phyloP scores from a whole-genome alignment of 2,888 invertebrate species.

The Dicyrtomina minuta region DNA sequence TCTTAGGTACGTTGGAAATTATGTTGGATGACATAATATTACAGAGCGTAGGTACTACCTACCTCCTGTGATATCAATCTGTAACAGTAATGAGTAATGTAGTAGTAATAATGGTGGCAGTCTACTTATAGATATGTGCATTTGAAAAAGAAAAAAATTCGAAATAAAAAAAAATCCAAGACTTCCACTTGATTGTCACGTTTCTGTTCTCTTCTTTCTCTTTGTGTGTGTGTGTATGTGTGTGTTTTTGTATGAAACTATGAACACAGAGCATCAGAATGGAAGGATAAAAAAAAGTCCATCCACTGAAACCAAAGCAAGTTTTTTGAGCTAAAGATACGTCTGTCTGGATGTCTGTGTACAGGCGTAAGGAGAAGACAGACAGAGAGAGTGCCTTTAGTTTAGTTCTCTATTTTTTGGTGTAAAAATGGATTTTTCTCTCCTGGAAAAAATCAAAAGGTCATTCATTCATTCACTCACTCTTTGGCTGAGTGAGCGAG shows the following conservation, averaged over 20 bases:
- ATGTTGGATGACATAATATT: too few relatives aligned
- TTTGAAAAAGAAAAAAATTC: background rate
- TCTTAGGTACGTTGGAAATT: too few relatives aligned
- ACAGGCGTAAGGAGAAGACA: background rate
- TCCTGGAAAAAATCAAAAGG: constrained; percentile 35
- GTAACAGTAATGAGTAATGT: too few relatives aligned
- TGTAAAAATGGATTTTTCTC: constrained; percentile 35
- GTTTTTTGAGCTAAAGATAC: background rate
- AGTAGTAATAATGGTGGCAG: too few relatives aligned
- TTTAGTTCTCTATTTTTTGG: constrained; percentile 24
- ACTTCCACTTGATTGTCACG: constrained; percentile 29
- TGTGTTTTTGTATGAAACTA: background rate
- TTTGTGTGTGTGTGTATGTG: background rate
- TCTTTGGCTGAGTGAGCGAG: constrained; percentile 29
- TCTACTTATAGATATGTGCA: background rate
- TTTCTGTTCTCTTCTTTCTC: constrained; percentile 16
- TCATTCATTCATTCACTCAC: constrained; percentile 33
- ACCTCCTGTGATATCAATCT: too few relatives aligned
- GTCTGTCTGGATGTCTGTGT: background rate
- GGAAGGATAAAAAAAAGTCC: background rate
- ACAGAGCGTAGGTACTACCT: background rate
- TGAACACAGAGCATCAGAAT: background rate
- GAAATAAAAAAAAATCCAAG: constrained; percentile 15
- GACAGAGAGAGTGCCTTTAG: background rate
- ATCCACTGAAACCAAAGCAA: too few relatives aligned